Conservation (phyloP, 2,888 invertebrate species). For the Cordylochernes scorpioides region DNA sequence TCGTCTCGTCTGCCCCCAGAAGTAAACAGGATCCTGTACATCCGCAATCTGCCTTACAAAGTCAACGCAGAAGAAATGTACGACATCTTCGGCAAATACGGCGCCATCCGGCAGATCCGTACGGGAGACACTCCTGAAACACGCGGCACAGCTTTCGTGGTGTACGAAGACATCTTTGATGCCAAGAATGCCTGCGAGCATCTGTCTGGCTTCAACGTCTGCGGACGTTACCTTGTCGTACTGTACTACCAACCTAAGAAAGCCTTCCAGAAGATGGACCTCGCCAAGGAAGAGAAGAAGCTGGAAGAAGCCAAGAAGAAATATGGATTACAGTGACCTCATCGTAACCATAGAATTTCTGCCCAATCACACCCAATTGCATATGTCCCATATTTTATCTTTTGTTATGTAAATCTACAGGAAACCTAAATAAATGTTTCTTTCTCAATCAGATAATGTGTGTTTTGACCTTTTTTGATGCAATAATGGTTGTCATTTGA, state of each 20-base stretch:
- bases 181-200: constrained; percentile 99
- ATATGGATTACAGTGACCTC: constrained; percentile 58
- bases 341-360: too few species aligned
- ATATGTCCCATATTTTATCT: too few species aligned
- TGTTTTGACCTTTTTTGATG: too few species aligned
- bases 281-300: constrained; percentile 32
- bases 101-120: constrained; percentile 82
- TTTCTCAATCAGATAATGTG: too few species aligned
- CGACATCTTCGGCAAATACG: constrained; percentile 99
- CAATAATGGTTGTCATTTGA: too few species aligned
- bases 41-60: constrained; percentile 92
- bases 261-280: constrained; percentile 79
- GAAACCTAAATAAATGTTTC: too few species aligned
- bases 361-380: too few species aligned
- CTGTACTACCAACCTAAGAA: constrained; percentile 60
- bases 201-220: constrained; percentile 92
- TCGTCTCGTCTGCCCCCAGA: constrained; percentile 93
- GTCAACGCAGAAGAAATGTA: constrained; percentile 99
- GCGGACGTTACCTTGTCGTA: constrained; percentile 93
- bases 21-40: constrained; percentile 85
- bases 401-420: too few species aligned
- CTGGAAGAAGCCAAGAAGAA: constrained; percentile 79
- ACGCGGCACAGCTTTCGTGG: constrained; percentile 93
- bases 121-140: constrained; percentile 90
- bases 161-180: constrained; percentile 99